Conservation (phyloP, 2,888 invertebrate species). For the Heteropelma amictum region DNA sequence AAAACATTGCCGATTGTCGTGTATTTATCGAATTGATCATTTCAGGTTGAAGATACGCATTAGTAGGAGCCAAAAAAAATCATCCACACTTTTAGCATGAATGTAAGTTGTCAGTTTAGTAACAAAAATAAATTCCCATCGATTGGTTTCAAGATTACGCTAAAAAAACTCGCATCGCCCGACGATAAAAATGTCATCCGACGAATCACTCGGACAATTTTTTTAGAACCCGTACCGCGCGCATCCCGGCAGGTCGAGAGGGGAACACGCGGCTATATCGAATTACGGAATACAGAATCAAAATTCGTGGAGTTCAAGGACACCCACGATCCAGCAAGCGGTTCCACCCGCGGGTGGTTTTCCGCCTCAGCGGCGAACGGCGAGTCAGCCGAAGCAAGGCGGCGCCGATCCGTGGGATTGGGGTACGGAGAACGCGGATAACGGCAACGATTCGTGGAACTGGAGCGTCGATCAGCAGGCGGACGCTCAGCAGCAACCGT, state of each 20-base stretch:
- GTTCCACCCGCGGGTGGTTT: constrained; percentile 59
- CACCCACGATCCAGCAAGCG: constrained; percentile 58
- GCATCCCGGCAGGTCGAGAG: constrained; percentile 68
- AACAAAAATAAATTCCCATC: too few relatives aligned
- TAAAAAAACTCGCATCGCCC: neutral
- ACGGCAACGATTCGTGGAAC: constrained; percentile 75
- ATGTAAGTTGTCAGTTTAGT: constrained; percentile 63
- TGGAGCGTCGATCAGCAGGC: constrained; percentile 74
- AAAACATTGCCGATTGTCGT: neutral
- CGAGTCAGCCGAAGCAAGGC: constrained; percentile 61
- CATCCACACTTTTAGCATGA: constrained; percentile 65
- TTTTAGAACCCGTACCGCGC: constrained; percentile 75
- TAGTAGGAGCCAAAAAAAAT: constrained; percentile 56
- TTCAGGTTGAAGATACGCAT: constrained; percentile 63
- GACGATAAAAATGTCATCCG: neutral
- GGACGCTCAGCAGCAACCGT: constrained; percentile 61
- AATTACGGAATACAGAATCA: constrained; percentile 70
- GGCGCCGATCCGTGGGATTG: constrained; percentile 71
- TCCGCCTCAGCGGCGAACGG: constrained; percentile 54
- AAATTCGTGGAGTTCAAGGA: constrained; percentile 67
- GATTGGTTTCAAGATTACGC: neutral
- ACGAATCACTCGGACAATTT: neutral
- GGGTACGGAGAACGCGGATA: constrained; percentile 67
- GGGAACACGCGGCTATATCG: constrained; percentile 65
- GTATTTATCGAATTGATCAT: neutral